Evolutionary conservation across 2,113 vertebrate genomes (phyloP), one percentile per base, ranked within the genome.

Genomic region (Rostratula benghalensis): DNA sequence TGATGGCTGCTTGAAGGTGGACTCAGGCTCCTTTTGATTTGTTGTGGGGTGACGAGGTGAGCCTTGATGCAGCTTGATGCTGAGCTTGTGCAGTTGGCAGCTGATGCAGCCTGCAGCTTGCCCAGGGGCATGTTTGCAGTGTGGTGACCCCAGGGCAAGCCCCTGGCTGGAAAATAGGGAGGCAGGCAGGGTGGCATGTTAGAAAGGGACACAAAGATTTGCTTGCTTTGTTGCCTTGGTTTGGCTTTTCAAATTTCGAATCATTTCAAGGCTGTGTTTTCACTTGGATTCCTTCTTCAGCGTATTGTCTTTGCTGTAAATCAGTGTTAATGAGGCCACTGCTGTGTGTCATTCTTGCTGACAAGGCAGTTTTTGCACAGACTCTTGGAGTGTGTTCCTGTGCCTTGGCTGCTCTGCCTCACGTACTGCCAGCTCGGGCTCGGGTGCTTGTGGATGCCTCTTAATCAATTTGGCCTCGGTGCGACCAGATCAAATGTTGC

Each of bases 261-360:
- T 51, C 45, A 25, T 35, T 76, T 87, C 56, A 41, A 24, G 45
- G 48, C 17, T 89, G 25, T 43, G 8, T 43, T 60, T 84, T 64
- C 20, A 17, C 25, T 54, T 54, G 53, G 28, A 18, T 30, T 54
- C 53, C 53, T 71, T 33, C 18, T 88, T 39, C 18, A 54, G 13
- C 1, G 0, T 33, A 1, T 48, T 75, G 43, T 71, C 24, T 51
- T 91, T 1, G 0, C 51, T 84, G 43, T 37, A 46, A 48, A 27
- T 45, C 77, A 35, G 20, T 83, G 41, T 79, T 85, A 85, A 92
- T 79, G 43, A 68, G 89, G 48, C 63, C 23, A 7, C 24, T 1
- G 1, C 28, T 78, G 2, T 35, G 6, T 57, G 48, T 46, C 16
- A 8, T 10, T 79, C 76, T 60, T 91, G 63, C 45, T 94, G 92